phyloP scores from a whole-genome alignment of 2,888 invertebrate genomes.

The Hypena proboscidalis region DNA sequence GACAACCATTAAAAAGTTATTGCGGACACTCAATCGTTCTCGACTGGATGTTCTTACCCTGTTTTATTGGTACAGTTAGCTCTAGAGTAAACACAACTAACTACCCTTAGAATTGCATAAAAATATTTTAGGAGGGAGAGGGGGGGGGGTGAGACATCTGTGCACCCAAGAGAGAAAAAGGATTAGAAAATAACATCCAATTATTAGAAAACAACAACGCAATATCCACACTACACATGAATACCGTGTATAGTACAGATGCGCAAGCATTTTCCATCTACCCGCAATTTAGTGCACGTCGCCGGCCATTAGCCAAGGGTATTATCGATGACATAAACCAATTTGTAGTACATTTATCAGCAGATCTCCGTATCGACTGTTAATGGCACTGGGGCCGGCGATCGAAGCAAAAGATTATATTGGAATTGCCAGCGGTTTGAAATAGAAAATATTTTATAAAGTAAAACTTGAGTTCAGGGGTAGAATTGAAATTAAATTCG shows the following conservation, averaged over 20 bases:
- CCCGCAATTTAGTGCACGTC: conserved; percentile 29
- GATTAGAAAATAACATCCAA: too few species aligned
- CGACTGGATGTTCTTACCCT: too few species aligned
- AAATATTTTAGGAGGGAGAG: too few species aligned
- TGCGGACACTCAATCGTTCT: too few species aligned
- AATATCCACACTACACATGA: too few species aligned
- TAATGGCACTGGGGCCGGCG: conserved; percentile 48
- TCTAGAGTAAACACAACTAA: too few species aligned
- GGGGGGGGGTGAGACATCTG: too few species aligned
- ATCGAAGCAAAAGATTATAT: conserved; percentile 43
- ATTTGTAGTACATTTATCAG: conserved; percentile 53
- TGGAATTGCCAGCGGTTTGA: conserved; percentile 40
- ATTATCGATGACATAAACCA: conserved; percentile 55
- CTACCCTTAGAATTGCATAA: too few species aligned
- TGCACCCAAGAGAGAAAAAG: too few species aligned
- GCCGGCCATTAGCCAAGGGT: conserved; percentile 40
- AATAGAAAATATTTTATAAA: conserved; percentile 31
- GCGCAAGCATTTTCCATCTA: conserved; percentile 19
- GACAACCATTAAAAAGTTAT: too few species aligned
- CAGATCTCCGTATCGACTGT: conserved; percentile 45
- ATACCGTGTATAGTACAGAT: conserved; percentile 7
- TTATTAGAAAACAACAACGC: too few species aligned
- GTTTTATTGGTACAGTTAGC: too few species aligned
- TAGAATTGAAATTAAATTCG: not conserved
- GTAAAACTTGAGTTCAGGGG: conserved; percentile 2